Conservation (phyloP, 2,797 vertebrate species). For the Apogon talboti region DNA sequence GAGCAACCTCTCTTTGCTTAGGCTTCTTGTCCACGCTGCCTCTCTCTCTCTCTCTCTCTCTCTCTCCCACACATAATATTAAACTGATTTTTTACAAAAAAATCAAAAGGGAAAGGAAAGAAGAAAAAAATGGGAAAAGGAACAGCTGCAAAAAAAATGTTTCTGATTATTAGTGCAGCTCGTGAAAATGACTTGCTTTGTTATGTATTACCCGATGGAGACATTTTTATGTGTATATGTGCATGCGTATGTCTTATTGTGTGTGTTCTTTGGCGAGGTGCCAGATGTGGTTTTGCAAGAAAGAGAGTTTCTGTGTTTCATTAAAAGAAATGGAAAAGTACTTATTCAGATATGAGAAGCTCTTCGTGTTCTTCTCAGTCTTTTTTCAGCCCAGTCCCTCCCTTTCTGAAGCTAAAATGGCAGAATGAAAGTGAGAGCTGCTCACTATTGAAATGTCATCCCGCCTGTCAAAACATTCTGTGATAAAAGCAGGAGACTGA, state of each 20-base stretch:
- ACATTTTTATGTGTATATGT: conserved; percentile 4
- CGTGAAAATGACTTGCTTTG: conserved; percentile 42
- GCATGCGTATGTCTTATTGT: background rate
- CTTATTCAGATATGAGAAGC: conserved; percentile 36
- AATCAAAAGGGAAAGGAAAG: conserved; percentile 17
- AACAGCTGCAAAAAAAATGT: background rate
- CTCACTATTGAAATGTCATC: conserved; percentile 46
- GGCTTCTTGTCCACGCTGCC: conserved; percentile 11
- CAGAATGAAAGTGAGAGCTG: conserved; percentile 47
- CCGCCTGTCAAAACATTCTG: conserved; percentile 42
- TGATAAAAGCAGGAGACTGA: conserved; percentile 39
- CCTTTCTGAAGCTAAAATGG: conserved; percentile 36
- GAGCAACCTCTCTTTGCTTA: conserved; percentile 36
- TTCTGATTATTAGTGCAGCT: conserved; percentile 29
- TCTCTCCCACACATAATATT: background rate
- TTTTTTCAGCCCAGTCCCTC: conserved; percentile 17
- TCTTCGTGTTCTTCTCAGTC: conserved; percentile 27
- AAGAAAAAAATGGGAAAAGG: background rate
- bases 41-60: background rate
- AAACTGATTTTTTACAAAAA: background rate
- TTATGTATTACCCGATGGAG: conserved; percentile 43
- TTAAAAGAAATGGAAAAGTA: conserved; percentile 42
- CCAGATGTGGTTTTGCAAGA: conserved; percentile 11
- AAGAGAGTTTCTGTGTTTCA: conserved; percentile 34
- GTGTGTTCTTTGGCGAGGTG: conserved; percentile 22